Base-by-base conservation (phyloP, 2,888 invertebrate species). In the Heteromyza rotundicornis region DNA sequence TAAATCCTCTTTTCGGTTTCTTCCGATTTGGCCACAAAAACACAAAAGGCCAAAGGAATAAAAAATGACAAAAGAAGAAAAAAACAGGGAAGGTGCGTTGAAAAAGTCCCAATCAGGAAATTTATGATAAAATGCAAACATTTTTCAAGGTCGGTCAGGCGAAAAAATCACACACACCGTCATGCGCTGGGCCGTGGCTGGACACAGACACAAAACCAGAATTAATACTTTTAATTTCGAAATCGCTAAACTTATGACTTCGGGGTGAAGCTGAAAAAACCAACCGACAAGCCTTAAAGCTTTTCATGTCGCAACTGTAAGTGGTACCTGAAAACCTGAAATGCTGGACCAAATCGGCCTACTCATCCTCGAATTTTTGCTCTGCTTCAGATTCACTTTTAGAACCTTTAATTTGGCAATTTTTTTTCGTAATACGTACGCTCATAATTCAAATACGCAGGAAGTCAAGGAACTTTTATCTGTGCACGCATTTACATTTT, bases 331-430 rank as follows among this genome's bases (percentile, higher is more conserved):
- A n/a, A n/a, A n/a, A n/a, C n/a, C n/a, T n/a, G n/a, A n/a, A n/a
- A n/a, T n/a, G n/a, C n/a, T n/a, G n/a, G n/a, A n/a, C n/a, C n/a
- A n/a, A n/a, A n/a, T n/a, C n/a, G n/a, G n/a, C n/a, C n/a, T n/a
- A n/a, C n/a, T n/a, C n/a, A n/a, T n/a, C n/a, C n/a, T n/a, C n/a
- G n/a, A n/a, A n/a, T n/a, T n/a, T n/a, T n/a, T 20, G 47, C 47
- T 2, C 68, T 57, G 64, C 73, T 76, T 71, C 70, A 79, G 77
- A 75, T 79, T 77, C 76, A 79, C 77, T 77, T 78, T 76, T 76
- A 69, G 58, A 51, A 64, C 60, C 52, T 59, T 64, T n/a, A n/a
- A 50, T 57, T 59, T 36, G 52, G 50, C 60, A 49, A 51, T 23
- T 61, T 60, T 63, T 36, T 60, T 58, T 60, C 44, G 35, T 35